Conservation (phyloP, 2,888 invertebrate genomes). For the Lissocephala sabroskyi region DNA sequence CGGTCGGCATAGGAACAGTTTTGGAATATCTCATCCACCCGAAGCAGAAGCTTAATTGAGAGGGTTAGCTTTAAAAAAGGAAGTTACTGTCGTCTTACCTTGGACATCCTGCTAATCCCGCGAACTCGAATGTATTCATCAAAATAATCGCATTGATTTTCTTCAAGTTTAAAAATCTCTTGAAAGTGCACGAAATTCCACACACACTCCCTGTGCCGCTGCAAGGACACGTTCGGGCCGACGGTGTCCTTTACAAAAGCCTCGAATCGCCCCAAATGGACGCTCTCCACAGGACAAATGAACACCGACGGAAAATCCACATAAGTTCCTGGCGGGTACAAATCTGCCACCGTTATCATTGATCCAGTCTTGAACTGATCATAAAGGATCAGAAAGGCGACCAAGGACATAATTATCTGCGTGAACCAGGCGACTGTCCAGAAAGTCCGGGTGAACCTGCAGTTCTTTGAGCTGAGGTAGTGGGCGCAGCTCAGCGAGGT, state of each 20-base stretch:
- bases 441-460: not conserved
- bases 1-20: slow-evolving; percentile 4
- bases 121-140: too few species aligned
- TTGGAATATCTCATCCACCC: not conserved
- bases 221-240: too few species aligned
- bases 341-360: not conserved
- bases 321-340: not conserved
- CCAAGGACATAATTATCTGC: not conserved
- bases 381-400: not conserved
- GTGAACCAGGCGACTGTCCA: not conserved
- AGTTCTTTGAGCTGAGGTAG: not conserved
- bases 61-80: too few species aligned
- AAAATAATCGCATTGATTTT: too few species aligned
- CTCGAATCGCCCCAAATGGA: not conserved
- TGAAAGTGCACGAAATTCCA: slow-evolving; percentile 3
- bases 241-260: too few species aligned
- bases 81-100: too few species aligned
- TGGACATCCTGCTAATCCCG: too few species aligned
- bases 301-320: slow-evolving; percentile 5
- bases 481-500: not conserved
- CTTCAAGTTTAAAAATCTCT: too few species aligned
- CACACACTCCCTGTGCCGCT: not conserved
- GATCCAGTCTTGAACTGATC: not conserved
- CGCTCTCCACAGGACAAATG: not conserved
- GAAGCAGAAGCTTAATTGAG: too few species aligned